A percentile compares a stretch with the other conserved stretches of the same genome.
phyloP scores from a whole-genome alignment of 2,888 invertebrate genomes.

The Luperina testacea region DNA sequence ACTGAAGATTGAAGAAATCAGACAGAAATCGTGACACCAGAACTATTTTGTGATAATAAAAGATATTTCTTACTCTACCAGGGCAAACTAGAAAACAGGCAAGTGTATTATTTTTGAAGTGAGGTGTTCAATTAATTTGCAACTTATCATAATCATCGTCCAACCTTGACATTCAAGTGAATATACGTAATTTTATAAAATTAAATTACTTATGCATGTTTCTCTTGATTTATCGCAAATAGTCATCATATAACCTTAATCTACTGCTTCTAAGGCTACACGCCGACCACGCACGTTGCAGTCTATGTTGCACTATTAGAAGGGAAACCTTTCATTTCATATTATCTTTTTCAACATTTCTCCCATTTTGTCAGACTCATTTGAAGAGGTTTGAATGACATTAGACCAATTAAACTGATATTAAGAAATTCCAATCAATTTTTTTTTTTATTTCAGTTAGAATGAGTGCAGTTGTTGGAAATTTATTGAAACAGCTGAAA shows the following conservation, averaged over 20 bases:
- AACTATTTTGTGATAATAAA: slow-evolving; percentile 7
- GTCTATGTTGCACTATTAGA: rapidly evolving
- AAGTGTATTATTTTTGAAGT: slow-evolving; percentile 7
- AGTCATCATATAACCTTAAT: not conserved
- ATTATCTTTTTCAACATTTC: slow-evolving; percentile 7
- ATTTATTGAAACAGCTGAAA: slow-evolving; percentile 91
- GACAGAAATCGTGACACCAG: slow-evolving; percentile 1
- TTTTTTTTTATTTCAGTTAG: slow-evolving; percentile 71
- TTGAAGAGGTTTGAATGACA: not conserved
- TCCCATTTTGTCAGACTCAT: not conserved
- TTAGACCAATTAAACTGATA: not conserved
- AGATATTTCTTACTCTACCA: not conserved
- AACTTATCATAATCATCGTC: not conserved
- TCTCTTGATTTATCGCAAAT: slow-evolving; percentile 7
- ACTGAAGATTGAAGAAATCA: slow-evolving; percentile 10
- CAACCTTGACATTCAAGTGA: slow-evolving; percentile 78
- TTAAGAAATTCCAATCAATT: not conserved
- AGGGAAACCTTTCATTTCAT: not conserved
- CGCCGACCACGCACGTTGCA: not conserved
- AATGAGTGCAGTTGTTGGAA: slow-evolving; percentile 80
- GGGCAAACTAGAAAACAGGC: slow-evolving; percentile 23
- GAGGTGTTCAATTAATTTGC: slow-evolving; percentile 8
- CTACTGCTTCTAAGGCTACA: not conserved
- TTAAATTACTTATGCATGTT: slow-evolving; percentile 47
- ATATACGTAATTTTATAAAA: slow-evolving; percentile 65